phyloP scores from a whole-genome alignment of 2,113 vertebrate species.

The Protobothrops flavoviridis region DNA sequence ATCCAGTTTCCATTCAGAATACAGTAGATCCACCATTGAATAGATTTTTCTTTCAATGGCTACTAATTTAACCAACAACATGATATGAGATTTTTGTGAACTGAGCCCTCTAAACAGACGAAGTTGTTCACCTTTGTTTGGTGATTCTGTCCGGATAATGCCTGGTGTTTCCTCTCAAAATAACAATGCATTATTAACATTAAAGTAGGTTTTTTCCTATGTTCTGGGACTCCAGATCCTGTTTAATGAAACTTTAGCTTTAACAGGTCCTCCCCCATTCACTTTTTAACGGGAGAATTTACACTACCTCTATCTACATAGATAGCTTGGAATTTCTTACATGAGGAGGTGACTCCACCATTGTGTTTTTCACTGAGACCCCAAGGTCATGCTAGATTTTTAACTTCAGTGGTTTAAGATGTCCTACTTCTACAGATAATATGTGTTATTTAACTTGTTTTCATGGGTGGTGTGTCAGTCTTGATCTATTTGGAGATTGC shows the following conservation, averaged over 20 bases:
- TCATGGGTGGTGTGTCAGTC: not conserved
- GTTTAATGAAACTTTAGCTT: not conserved
- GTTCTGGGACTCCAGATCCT: not conserved
- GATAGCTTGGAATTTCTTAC: not conserved
- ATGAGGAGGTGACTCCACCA: not conserved
- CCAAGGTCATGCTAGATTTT: not conserved
- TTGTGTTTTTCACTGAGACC: not conserved
- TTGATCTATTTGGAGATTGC: not conserved
- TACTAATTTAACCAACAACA: too few species aligned
- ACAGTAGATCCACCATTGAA: too few species aligned
- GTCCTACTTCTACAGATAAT: not conserved
- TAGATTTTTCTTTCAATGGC: too few species aligned
- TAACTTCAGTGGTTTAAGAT: not conserved
- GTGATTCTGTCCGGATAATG: not conserved
- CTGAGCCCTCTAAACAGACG: too few species aligned
- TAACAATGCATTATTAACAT: not conserved
- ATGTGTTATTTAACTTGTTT: not conserved
- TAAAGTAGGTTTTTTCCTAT: not conserved
- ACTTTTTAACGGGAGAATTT: not conserved
- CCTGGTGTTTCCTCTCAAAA: not conserved
- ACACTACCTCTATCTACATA: not conserved
- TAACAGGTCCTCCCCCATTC: not conserved
- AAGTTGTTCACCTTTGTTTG: too few species aligned
- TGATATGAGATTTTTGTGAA: too few species aligned
- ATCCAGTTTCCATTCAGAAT: not conserved